These are phyloP conservation scores for Platichthys stellatus DNA, from an alignment of 2,113 vertebrate genomes.

Conservation along the genomic window DNA sequence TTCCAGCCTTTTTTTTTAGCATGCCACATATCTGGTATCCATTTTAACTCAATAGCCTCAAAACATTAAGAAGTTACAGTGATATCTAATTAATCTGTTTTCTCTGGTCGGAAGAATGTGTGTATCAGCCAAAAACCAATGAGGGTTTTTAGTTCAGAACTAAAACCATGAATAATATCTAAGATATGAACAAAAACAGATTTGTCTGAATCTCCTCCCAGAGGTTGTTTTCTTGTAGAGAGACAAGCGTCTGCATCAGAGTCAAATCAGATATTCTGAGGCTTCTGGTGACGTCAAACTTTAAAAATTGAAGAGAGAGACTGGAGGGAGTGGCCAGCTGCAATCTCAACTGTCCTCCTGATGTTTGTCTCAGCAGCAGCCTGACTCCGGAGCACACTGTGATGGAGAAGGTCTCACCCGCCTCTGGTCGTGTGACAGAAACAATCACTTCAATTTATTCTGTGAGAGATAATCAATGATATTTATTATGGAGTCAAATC, in stretches of 20 bases:
- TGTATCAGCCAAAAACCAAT: too few species aligned
- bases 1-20: background rate
- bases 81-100: background rate
- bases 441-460: background rate
- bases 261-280: conserved; percentile 3
- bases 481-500: background rate
- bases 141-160: too few species aligned
- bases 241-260: background rate
- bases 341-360: background rate
- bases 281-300: background rate
- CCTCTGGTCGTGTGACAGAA: background rate
- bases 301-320: conserved; percentile 2
- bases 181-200: background rate
- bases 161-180: background rate
- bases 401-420: background rate
- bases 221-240: background rate
- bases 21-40: background rate
- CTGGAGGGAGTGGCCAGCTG: background rate
- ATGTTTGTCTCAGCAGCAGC: background rate
- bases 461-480: background rate
- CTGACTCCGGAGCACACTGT: background rate
- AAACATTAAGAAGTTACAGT: background rate
- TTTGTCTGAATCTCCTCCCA: background rate
- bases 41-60: background rate
- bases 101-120: too few species aligned